phyloP scores from a whole-genome alignment of 2,888 invertebrate species.

The Mesorhabditis belari region DNA sequence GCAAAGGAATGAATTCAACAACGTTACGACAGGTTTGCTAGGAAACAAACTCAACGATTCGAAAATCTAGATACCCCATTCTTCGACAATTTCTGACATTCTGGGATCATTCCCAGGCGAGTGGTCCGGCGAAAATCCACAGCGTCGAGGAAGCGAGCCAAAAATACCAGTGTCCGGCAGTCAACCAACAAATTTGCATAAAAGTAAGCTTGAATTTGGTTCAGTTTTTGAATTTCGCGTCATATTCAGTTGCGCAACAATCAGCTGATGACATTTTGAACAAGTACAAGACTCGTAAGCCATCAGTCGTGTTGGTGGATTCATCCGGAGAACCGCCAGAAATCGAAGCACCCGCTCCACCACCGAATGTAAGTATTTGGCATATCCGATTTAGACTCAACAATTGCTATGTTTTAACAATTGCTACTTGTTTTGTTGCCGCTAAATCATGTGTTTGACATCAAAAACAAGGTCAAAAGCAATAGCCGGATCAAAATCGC shows the following conservation, averaged over 20 bases:
- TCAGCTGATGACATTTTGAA: conserved; percentile 86
- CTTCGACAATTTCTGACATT: conserved; percentile 12
- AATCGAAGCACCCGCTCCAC: not conserved
- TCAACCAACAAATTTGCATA: conserved; percentile 5
- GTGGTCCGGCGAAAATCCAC: not conserved
- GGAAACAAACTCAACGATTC: not conserved
- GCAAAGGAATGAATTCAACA: conserved; percentile 1
- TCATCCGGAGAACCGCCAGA: not conserved
- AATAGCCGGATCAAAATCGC: no score
- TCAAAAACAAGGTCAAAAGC: no score
- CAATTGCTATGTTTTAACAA: no score
- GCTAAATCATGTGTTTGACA: not conserved
- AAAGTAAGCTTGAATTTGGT: not conserved
- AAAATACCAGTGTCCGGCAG: not conserved
- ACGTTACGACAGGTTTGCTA: not conserved
- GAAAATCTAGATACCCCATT: conserved; percentile 10
- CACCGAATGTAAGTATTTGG: no score
- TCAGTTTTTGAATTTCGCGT: not conserved
- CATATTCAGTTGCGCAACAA: no score
- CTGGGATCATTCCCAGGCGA: not conserved
- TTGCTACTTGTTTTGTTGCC: no score
- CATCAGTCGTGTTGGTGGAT: conserved; percentile 2
- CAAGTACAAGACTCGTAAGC: conserved; percentile 64
- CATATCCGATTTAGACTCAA: no score
- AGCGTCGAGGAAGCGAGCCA: not conserved